Evolutionary conservation across 1,140 invertebrate species (phyloP), one percentile per base, ranked within the genome.

Genomic region (Procambarus clarkii): DNA sequence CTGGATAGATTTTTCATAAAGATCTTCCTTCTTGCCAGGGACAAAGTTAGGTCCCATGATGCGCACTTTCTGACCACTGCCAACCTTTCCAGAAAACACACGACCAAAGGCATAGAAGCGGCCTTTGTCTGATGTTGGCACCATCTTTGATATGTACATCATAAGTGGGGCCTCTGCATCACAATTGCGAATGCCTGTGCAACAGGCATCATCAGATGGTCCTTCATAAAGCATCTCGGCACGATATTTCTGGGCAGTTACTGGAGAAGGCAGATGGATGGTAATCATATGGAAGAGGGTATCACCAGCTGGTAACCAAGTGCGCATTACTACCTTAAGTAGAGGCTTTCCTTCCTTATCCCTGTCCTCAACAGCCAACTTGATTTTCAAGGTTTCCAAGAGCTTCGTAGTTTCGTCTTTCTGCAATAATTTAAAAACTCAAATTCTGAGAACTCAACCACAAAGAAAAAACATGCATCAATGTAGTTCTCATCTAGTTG

Each of bases 141-240:
- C 99, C 99, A 99, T 99, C 95, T 99, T 99, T 45, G 98, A 99
- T 92, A 99, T 96, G 96, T 99, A 99, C 99, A 99, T 99, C 99
- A 99, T 99, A 48, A 99, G 96, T 44, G 98, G 99, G 93, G 97
- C 99, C 93, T 99, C 97, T 9, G 98, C 97, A 95, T 99, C 98
- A 95, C 99, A 99, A 94, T 95, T 97, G 96, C 98, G 95, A 79
- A 96, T 93, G 96, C 97, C 98, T 93, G 98, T 93, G 94, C 98
- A 99, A 93, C 98, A 98, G 94, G 98, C 98, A 95, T 99, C 99
- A 95, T 99, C 99, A 93, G 97, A 97, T 86, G 99, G 99, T 95
- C 98, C 99, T 96, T 99, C 98, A 94, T 98, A 99, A 94, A 99
- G 96, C 97, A 99, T 98, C 96, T 99, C 99, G 97, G 99, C 99